phyloP scores from a whole-genome alignment of 92 coral and sea anemone species.

The Nematostella vectensis region DNA sequence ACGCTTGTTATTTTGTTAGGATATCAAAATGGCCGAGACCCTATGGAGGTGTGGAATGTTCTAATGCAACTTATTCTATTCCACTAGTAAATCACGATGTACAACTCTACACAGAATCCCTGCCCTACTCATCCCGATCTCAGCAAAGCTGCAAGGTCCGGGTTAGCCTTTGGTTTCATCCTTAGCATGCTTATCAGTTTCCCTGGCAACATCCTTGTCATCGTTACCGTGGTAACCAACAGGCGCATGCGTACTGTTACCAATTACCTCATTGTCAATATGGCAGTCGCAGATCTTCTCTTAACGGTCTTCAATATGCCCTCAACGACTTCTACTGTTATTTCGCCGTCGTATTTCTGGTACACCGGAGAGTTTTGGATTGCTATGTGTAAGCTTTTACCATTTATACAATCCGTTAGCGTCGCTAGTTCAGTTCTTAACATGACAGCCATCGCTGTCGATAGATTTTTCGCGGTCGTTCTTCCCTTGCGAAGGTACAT shows the following conservation, averaged over 20 bases:
- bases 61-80: too few relatives aligned
- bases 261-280: slow-evolving; percentile 71
- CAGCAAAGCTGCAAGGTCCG: slow-evolving; percentile 3
- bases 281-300: slow-evolving; percentile 73
- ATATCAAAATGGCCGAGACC: too few relatives aligned
- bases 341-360: slow-evolving; percentile 22
- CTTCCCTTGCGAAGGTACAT: slow-evolving; percentile 58
- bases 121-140: neutral
- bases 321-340: slow-evolving; percentile 15
- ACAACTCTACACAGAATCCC: neutral
- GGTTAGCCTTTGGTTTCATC: slow-evolving; percentile 25
- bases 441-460: slow-evolving; percentile 64
- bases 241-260: slow-evolving; percentile 76
- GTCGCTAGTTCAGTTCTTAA: slow-evolving; percentile 70
- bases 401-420: slow-evolving; percentile 59
- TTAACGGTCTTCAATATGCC: slow-evolving; percentile 66
- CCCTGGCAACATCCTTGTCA: slow-evolving; percentile 62
- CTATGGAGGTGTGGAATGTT: too few relatives aligned
- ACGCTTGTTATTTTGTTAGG: too few relatives aligned
- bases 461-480: slow-evolving; percentile 68
- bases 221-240: slow-evolving; percentile 51
- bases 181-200: slow-evolving; percentile 41
- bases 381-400: slow-evolving; percentile 46
- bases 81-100: neutral
- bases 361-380: slow-evolving; percentile 30